Evolutionary conservation across 2,113 vertebrate genomes (phyloP).

Genomic region (Synchiropus splendidus): DNA sequence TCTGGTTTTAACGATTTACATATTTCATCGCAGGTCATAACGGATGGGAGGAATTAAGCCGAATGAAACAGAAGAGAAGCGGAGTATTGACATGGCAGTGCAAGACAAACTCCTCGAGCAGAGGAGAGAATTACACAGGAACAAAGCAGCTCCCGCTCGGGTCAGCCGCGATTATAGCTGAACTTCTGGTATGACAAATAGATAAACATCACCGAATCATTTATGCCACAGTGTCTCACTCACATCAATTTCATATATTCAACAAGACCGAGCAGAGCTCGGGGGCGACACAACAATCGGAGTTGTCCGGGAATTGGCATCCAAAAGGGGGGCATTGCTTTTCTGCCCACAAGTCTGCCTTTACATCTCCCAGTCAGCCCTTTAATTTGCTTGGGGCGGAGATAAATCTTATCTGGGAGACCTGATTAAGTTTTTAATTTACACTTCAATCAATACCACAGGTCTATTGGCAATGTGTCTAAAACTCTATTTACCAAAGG

Average conservation of each 20-base stretch:
- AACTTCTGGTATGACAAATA: slow-evolving; percentile 40
- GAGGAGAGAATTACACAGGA: slow-evolving; percentile 50
- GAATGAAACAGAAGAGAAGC: slow-evolving; percentile 9
- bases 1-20: slow-evolving; percentile 60
- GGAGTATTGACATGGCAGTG: slow-evolving; percentile 43
- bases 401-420: slow-evolving; percentile 78
- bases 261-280: slow-evolving; percentile 4
- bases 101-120: slow-evolving; percentile 58
- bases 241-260: slow-evolving; percentile 16
- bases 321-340: slow-evolving; percentile 37
- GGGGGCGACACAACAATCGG: too few species aligned
- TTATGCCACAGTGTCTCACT: slow-evolving; percentile 29
- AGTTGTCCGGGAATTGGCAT: slow-evolving; percentile 25
- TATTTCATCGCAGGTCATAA: slow-evolving; percentile 60
- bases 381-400: slow-evolving; percentile 71
- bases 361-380: slow-evolving; percentile 56
- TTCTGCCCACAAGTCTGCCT: slow-evolving; percentile 38
- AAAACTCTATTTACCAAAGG: slow-evolving; percentile 99
- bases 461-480: slow-evolving; percentile 99
- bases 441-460: slow-evolving; percentile 98
- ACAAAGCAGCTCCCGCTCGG: slow-evolving; percentile 40
- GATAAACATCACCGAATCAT: slow-evolving; percentile 34
- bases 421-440: slow-evolving; percentile 99
- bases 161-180: slow-evolving; percentile 30
- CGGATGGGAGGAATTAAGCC: slow-evolving; percentile 46